These are phyloP conservation scores for Nothoprocta pentlandii DNA, from an alignment of 2,113 vertebrate species.

Conservation along the genomic window DNA sequence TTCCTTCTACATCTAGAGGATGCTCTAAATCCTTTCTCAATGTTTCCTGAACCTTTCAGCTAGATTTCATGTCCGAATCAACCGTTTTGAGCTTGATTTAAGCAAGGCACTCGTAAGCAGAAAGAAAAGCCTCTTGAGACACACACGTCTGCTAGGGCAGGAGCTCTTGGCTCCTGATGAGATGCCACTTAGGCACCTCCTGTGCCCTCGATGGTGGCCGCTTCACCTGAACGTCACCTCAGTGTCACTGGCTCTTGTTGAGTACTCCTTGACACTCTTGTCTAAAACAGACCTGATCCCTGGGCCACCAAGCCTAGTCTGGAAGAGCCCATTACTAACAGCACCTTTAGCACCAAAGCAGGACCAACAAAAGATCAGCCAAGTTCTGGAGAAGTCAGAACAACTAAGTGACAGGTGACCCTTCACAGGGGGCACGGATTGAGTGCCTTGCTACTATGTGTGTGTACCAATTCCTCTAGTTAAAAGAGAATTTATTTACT, in stretches of 20 bases:
- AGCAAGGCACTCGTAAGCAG: background rate
- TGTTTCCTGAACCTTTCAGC: slow-evolving; percentile 17
- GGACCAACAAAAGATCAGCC: background rate
- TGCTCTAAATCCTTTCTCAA: slow-evolving; percentile 4
- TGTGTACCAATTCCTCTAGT: background rate
- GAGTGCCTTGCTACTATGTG: background rate
- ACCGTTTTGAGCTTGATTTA: background rate
- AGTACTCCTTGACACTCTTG: background rate
- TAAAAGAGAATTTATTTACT: background rate
- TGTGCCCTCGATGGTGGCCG: background rate
- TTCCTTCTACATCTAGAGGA: background rate
- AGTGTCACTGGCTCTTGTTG: background rate
- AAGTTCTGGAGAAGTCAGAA: background rate
- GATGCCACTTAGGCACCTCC: slow-evolving; percentile 50
- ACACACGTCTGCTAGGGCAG: background rate
- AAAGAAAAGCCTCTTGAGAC: background rate
- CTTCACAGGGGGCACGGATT: background rate
- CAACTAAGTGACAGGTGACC: background rate
- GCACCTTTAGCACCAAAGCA: background rate
- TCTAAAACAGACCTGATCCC: background rate
- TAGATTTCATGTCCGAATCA: background rate
- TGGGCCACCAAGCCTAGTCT: background rate
- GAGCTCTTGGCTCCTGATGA: background rate
- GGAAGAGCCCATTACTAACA: background rate
- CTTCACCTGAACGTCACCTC: slow-evolving; percentile 29